Percentiles rank a stretch among this genome's conserved stretches.
These are phyloP conservation scores for Polyommatus icarus DNA, from an alignment of 2,888 invertebrate species.

Conservation along the genomic window DNA sequence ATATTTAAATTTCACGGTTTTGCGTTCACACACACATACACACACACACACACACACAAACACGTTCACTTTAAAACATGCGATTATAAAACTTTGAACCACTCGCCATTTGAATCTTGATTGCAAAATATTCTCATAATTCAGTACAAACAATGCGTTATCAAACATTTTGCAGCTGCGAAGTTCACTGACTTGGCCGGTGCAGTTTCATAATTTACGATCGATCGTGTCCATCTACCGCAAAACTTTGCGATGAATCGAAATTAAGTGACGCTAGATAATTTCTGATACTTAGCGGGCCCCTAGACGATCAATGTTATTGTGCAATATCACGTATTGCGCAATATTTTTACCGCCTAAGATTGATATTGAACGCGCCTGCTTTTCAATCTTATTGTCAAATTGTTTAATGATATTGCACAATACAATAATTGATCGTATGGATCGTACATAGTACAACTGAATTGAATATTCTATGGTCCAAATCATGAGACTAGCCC, in stretches of 20 bases:
- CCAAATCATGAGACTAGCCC: not conserved
- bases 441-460: not conserved
- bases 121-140: constrained; percentile 30
- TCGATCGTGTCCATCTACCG: not conserved
- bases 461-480: not conserved
- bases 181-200: constrained; percentile 18
- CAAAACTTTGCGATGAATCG: not conserved
- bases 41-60: too few relatives aligned
- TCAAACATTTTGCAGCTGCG: constrained; percentile 23
- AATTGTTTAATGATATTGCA: too few relatives aligned
- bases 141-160: constrained; percentile 25
- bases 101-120: constrained; percentile 11
- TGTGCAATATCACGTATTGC: too few relatives aligned
- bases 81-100: constrained; percentile 16
- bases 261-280: too few relatives aligned
- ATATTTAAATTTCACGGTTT: not conserved
- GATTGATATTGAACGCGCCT: too few relatives aligned
- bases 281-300: too few relatives aligned
- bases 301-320: too few relatives aligned
- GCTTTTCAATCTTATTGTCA: too few relatives aligned
- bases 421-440: too few relatives aligned
- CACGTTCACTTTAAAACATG: not conserved
- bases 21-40: not conserved
- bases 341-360: too few relatives aligned
- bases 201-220: constrained; percentile 8